Evolutionary conservation across 2,113 vertebrate species (phyloP).

Genomic region (Mustela nigripes): DNA sequence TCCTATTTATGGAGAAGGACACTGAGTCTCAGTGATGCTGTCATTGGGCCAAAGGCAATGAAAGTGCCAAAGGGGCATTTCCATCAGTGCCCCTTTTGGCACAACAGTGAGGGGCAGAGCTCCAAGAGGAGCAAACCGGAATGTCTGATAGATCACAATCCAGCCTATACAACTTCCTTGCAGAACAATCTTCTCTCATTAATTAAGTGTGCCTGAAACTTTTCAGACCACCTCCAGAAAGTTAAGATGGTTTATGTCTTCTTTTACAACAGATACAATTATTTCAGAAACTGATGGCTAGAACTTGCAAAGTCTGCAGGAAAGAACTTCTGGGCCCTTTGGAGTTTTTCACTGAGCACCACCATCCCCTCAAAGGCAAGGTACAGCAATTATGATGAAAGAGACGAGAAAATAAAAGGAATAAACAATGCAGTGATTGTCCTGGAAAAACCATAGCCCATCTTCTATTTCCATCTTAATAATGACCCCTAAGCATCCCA

Average conservation of each 20-base stretch:
- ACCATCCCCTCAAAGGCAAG: conserved; percentile 48
- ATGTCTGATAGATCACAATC: neutral
- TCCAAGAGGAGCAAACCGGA: neutral
- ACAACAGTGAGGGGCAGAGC: neutral
- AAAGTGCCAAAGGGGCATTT: too few relatives aligned
- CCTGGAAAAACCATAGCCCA: neutral
- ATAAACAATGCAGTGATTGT: neutral
- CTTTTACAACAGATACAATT: conserved; percentile 11
- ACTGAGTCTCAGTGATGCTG: neutral
- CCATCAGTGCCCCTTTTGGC: too few relatives aligned
- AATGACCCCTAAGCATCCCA: neutral
- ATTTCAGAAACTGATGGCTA: conserved; percentile 55
- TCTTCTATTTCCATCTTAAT: conserved; percentile 45
- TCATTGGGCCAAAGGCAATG: neutral
- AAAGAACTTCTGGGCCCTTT: conserved; percentile 40
- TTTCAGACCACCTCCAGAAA: neutral
- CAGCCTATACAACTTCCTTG: neutral
- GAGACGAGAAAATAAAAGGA: conserved; percentile 35
- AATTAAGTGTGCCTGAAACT: neutral
- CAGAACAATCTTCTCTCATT: neutral
- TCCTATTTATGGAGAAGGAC: conserved; percentile 24
- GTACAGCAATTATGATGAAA: conserved; percentile 58
- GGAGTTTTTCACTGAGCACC: neutral
- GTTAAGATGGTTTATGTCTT: neutral
- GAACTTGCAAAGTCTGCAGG: neutral